Evolutionary conservation across 2,797 vertebrate species (phyloP), one percentile per base, ranked within the genome.

Genomic region (Coccyzus lansbergi): DNA sequence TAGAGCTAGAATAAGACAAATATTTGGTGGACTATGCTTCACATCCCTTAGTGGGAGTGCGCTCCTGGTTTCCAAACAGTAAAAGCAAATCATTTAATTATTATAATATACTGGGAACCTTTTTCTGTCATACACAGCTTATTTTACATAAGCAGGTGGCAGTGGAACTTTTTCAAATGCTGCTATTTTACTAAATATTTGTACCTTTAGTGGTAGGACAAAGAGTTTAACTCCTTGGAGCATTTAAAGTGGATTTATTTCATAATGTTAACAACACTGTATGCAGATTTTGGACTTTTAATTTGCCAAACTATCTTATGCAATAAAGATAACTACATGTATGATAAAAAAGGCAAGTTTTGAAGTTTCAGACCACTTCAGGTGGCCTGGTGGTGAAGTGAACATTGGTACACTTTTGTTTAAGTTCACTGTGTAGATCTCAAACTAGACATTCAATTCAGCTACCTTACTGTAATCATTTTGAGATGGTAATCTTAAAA

Each of bases 251-350:
- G 59, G 75, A 59, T 97, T 91, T 97, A 88, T 93, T 96, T 89
- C 56, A 28, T 49, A 80, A 28, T 19, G 71, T 89, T 85, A 93
- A 71, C 42, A 62, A 68, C 70, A 72, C 46, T 92, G 56, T 82
- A 56, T 40, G 33, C 60, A 78, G n/a, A n/a, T n/a, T 84, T 77
- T 88, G 71, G 56, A 64, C 59, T 90, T 90, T 93, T 42, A 6
- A 26, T 87, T 86, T 92, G 72, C 84, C 72, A 88, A 60, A 74
- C 63, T 95, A 3, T 94, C 86, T 83, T 95, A 33, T 92, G 74
- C 88, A 97, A 95, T 97, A 97, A 97, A 97, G 83, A 88, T 34
- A 70, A 71, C 56, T 71, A 60, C 64, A 53, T 63, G 84, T 97
- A 80, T 77, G 86, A 55, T 74, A 24, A 75, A 56, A n/a, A 8